phyloP scores from a whole-genome alignment of 35 echinoderm and acorn worm genomes.

The Ophiothrix spiculata region DNA sequence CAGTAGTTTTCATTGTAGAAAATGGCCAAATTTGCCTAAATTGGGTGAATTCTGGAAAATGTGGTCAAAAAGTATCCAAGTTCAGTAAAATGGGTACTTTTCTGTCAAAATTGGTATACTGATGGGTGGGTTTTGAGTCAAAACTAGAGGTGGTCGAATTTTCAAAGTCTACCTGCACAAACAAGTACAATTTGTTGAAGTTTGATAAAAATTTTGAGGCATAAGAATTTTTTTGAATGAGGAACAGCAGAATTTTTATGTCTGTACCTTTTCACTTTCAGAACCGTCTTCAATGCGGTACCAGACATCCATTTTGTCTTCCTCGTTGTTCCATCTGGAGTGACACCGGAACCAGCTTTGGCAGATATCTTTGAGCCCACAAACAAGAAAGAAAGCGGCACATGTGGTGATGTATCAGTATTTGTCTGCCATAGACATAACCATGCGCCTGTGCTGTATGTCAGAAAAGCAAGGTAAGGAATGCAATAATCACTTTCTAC shows the following conservation, averaged over 20 bases:
- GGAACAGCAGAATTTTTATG: neutral
- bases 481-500: neutral
- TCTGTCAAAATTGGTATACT: no score
- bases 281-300: conserved; percentile 98
- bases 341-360: conserved; percentile 75
- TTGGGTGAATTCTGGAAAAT: no score
- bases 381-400: conserved; percentile 50
- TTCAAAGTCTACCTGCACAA: no score
- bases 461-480: conserved; percentile 90
- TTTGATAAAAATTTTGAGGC: no score
- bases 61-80: no score
- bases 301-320: conserved; percentile 96
- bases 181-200: no score
- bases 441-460: conserved; percentile 78
- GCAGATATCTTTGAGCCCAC: conserved; percentile 58
- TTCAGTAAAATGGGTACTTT: no score
- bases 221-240: neutral
- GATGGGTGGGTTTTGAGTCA: no score
- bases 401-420: conserved; percentile 39
- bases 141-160: no score
- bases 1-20: no score
- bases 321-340: conserved; percentile 68
- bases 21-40: no score
- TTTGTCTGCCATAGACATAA: conserved; percentile 91
- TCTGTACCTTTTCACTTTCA: conserved; percentile 42